phyloP scores from a whole-genome alignment of 2,888 invertebrate genomes.

The Parapristionchus giblindavisi region DNA sequence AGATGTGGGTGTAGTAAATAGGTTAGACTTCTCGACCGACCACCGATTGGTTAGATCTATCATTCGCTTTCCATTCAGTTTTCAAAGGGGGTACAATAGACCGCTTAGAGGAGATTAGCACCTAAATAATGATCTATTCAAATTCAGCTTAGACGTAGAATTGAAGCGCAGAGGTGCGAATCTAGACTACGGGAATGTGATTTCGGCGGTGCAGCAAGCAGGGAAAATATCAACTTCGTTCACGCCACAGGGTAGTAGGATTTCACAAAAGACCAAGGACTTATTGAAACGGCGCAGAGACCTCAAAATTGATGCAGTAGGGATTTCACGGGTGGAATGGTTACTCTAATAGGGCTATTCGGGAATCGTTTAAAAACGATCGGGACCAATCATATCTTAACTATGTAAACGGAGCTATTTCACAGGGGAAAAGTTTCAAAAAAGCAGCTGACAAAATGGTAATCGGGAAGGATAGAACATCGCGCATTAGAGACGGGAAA shows the following conservation, averaged over 20 bases:
- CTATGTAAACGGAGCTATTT: not conserved
- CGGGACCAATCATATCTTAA: not conserved
- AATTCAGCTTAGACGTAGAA: too few relatives aligned
- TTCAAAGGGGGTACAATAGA: conserved; percentile 3
- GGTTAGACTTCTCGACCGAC: not conserved
- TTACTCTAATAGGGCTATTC: not conserved
- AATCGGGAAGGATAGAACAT: not conserved
- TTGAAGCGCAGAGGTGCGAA: conserved; percentile 10
- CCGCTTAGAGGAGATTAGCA: too few relatives aligned
- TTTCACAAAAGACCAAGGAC: not conserved
- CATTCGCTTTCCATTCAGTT: not conserved
- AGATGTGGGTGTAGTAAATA: too few relatives aligned
- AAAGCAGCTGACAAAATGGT: not conserved
- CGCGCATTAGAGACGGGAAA: conserved; percentile 5
- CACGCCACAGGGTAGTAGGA: not conserved
- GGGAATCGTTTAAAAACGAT: conserved; percentile 5
- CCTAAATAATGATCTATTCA: too few relatives aligned
- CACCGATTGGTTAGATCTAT: conserved; percentile 6
- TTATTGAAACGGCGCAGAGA: not conserved
- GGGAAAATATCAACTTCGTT: conserved; percentile 8
- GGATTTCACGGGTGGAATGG: too few relatives aligned
- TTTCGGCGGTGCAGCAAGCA: not conserved
- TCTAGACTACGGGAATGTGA: not conserved
- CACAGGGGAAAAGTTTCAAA: not conserved
- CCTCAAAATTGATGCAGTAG: not conserved